Base-by-base conservation (phyloP, 2,888 invertebrate species). In the Pharmacophagus antenor region DNA sequence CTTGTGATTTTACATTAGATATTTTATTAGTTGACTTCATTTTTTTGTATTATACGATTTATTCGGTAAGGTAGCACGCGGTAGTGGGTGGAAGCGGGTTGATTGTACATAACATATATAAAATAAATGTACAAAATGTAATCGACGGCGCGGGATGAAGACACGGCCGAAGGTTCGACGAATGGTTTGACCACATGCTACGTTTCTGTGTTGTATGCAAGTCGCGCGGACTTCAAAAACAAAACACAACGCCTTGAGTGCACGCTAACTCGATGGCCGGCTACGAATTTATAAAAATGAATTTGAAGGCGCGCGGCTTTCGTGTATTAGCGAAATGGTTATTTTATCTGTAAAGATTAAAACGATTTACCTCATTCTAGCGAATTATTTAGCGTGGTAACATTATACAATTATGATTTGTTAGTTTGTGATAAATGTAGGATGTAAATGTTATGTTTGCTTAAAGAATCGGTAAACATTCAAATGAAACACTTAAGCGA, bases 1-100 rank as follows among this genome's bases (percentile, higher is more conserved):
- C 85, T 85, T 90, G 91, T 91, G 90, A 91, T 91, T 89, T 88
- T 89, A 89, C 83, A 88, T 84, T 88, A 90, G 88, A 83, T 75
- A 84, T 80, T 82, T 82, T 85, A 81, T 88, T 80, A 81, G 81
- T 89, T 89, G 71, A 79, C 77, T 87, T 84, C 76, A 74, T 82
- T 87, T 87, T 53, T 85, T 86, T 88, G 82, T 87, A 87, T 77
- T 79, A 79, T 82, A 81, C 71, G 73, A 76, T 76, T 80, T 79
- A 68, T 67, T 66, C n/a, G 65, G 61, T 70, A 71, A 73, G 67
- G 73, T 80, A 76, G 76, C 74, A 79, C 75, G 81, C 77, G 77
- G 74, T 80, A 78, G 73, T 4, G 72, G 68, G 69, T 73, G 66
- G 79, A 70, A 72, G 86, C 84, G 88, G 87, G 88, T 87, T 85